Conservation (phyloP, 2,797 vertebrate species). For the Melanotaenia parkinsoni region DNA sequence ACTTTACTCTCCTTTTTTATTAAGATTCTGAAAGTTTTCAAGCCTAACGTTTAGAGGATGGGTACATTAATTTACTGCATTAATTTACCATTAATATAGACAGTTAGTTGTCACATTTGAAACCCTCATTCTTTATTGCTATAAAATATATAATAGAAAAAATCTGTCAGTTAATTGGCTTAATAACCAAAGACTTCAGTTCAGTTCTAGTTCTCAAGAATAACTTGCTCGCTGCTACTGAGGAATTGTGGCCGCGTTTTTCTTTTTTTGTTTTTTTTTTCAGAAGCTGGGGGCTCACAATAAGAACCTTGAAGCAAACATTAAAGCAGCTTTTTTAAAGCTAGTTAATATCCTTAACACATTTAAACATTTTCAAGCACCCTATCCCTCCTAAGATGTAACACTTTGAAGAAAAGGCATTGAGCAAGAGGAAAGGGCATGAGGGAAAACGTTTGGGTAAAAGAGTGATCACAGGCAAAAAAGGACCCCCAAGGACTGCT, state of each 20-base stretch:
- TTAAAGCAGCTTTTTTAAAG: constrained; percentile 23
- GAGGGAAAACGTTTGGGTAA: constrained; percentile 57
- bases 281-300: constrained; percentile 10
- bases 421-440: constrained; percentile 70
- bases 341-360: constrained; percentile 22
- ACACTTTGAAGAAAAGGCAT: constrained; percentile 57
- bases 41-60: too few relatives aligned
- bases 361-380: constrained; percentile 22
- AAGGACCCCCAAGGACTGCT: constrained; percentile 75
- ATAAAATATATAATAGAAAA: neutral
- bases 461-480: constrained; percentile 67
- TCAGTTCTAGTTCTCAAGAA: neutral
- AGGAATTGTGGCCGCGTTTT: constrained; percentile 40
- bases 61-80: too few relatives aligned
- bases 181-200: neutral
- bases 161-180: neutral
- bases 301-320: constrained; percentile 20
- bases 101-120: neutral
- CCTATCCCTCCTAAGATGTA: constrained; percentile 15
- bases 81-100: too few relatives aligned
- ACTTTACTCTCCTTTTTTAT: too few relatives aligned
- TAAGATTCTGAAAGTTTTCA: too few relatives aligned
- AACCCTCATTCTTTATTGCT: neutral
- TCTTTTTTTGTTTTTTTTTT: constrained; percentile 35
- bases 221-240: constrained; percentile 5